Conservation (phyloP, 2,797 vertebrate species). For the Enteromius paludinosus region DNA sequence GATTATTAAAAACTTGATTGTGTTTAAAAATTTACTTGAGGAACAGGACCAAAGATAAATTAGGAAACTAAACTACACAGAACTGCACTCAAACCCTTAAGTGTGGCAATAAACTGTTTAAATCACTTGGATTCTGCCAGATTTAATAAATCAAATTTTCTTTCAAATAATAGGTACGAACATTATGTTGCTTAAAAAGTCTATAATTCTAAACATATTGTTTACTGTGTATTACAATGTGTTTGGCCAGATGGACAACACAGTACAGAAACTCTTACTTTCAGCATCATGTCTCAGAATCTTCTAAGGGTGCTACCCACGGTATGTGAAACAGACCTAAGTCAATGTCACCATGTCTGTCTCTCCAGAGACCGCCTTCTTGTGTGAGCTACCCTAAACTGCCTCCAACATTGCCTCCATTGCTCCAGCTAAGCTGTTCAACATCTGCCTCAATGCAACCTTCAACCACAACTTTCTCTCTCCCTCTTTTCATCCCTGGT, state of each 20-base stretch:
- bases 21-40: neutral
- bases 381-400: constrained; percentile 55
- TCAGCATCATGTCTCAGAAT: neutral
- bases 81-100: neutral
- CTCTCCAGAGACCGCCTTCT: constrained; percentile 42
- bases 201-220: neutral
- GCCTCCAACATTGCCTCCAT: constrained; percentile 57
- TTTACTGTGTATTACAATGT: neutral
- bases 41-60: neutral
- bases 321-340: constrained; percentile 8
- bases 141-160: neutral
- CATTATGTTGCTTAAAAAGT: neutral
- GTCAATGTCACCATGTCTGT: constrained; percentile 34
- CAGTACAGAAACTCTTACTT: neutral
- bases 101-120: neutral
- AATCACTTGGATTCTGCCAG: neutral
- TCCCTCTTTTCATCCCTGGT: constrained; percentile 1
- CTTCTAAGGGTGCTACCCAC: neutral
- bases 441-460: constrained; percentile 47
- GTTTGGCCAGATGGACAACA: neutral
- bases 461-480: constrained; percentile 8
- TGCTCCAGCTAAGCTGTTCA: constrained; percentile 55
- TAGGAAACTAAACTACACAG: neutral
- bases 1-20: neutral
- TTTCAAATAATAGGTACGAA: neutral